phyloP scores from a whole-genome alignment of 2,888 invertebrate species.

The Pollenia angustigena region DNA sequence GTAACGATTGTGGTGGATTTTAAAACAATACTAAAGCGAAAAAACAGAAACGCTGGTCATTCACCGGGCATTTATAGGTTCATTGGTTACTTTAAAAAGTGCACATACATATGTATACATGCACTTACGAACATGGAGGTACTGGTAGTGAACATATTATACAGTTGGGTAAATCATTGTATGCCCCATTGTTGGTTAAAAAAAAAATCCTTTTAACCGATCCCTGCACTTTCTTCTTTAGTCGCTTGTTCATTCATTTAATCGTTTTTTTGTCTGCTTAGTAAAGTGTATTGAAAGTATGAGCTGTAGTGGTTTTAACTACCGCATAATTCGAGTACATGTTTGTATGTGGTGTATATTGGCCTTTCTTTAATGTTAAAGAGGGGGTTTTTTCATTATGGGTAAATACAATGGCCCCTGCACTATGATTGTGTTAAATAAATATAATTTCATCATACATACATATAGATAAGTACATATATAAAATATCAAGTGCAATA shows the following conservation, averaged over 20 bases:
- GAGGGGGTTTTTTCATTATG: background rate
- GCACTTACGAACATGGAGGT: background rate
- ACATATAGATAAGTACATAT: background rate
- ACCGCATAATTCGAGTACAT: background rate
- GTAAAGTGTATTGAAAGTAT: conserved; percentile 3
- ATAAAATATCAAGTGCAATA: conserved; percentile 60
- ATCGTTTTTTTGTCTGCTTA: conserved; percentile 19
- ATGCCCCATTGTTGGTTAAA: conserved; percentile 29
- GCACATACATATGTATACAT: conserved; percentile 9
- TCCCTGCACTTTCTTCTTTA: conserved; percentile 3
- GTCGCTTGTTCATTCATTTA: conserved; percentile 3
- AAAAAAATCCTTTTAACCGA: conserved; percentile 6
- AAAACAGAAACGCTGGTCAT: conserved; percentile 62
- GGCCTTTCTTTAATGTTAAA: background rate
- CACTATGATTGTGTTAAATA: background rate
- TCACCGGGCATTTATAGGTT: conserved; percentile 73
- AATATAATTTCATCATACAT: conserved; percentile 15
- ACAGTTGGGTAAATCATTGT: conserved; percentile 53
- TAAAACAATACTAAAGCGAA: conserved; percentile 42
- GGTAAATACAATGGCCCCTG: conserved; percentile 25
- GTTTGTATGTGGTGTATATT: conserved; percentile 1
- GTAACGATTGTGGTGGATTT: conserved; percentile 14
- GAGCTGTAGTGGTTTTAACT: conserved; percentile 1
- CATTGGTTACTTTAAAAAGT: conserved; percentile 66
- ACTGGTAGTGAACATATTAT: background rate